phyloP scores from a whole-genome alignment of 2,797 vertebrate species.

The Sebastes reedi region DNA sequence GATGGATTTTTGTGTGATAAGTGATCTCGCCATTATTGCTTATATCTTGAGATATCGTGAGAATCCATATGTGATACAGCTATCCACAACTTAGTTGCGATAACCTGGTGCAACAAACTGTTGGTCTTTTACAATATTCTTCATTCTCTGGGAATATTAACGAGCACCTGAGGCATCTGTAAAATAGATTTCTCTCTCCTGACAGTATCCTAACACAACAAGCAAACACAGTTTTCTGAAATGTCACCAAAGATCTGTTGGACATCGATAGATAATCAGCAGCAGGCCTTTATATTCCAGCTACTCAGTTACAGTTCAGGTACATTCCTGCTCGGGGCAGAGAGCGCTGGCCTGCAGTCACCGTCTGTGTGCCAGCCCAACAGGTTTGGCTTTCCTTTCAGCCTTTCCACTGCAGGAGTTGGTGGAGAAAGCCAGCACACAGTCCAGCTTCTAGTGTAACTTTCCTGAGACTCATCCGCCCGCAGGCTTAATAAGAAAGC shows the following conservation, averaged over 20 bases:
- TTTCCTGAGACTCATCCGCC: conserved; percentile 16
- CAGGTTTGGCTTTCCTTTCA: conserved; percentile 34
- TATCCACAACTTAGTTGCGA: not conserved
- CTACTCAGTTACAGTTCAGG: not conserved
- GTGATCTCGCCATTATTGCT: not conserved
- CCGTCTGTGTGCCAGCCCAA: conserved; percentile 18
- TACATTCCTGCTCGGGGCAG: conserved; percentile 22
- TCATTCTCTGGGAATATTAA: not conserved
- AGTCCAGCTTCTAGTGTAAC: not conserved
- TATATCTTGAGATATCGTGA: too few relatives aligned
- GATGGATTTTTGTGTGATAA: too few relatives aligned
- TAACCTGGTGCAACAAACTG: not conserved
- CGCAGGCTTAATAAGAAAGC: conserved; percentile 33
- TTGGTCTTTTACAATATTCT: not conserved
- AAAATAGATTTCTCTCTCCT: not conserved
- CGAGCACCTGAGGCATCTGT: not conserved
- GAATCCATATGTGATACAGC: not conserved
- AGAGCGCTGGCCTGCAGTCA: conserved; percentile 7
- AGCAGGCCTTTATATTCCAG: not conserved
- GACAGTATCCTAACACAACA: not conserved
- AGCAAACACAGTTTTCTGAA: not conserved
- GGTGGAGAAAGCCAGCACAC: not conserved
- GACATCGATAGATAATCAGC: conserved; percentile 2
- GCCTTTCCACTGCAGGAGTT: not conserved
- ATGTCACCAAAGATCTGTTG: not conserved